phyloP scores from a whole-genome alignment of 2,888 invertebrate genomes.

The Hecatera dysodea region DNA sequence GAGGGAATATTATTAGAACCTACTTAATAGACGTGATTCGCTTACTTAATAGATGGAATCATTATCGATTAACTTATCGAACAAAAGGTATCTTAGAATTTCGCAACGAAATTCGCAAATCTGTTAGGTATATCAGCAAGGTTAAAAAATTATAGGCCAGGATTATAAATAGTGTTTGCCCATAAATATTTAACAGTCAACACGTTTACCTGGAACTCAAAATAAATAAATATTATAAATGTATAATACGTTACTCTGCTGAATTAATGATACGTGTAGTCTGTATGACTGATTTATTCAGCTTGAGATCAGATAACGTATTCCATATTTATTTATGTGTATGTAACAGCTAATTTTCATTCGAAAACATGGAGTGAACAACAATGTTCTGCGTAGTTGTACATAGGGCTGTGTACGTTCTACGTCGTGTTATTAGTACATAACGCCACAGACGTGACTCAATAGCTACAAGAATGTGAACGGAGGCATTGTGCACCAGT shows the following conservation, averaged over 20 bases:
- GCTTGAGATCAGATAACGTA: conserved; percentile 48
- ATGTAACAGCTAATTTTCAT: conserved; percentile 55
- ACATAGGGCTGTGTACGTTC: conserved; percentile 51
- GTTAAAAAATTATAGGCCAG: conserved; percentile 14
- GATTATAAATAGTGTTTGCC: conserved; percentile 16
- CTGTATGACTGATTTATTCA: conserved; percentile 51
- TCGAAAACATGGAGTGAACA: conserved; percentile 38
- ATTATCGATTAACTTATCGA: not conserved
- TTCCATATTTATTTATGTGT: conserved; percentile 46
- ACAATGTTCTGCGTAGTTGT: conserved; percentile 59
- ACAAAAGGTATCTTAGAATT: conserved; percentile 10
- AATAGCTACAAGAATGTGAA: conserved; percentile 75
- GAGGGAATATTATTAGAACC: conserved; percentile 18
- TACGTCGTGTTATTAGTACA: conserved; percentile 70
- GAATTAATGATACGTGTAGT: conserved; percentile 52
- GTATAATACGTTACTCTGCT: conserved; percentile 26
- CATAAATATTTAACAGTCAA: conserved; percentile 57
- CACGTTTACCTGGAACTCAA: conserved; percentile 54
- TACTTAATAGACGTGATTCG: conserved; percentile 42
- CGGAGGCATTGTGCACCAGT: conserved; percentile 82
- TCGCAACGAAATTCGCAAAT: conserved; percentile 4
- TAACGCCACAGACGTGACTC: conserved; percentile 77
- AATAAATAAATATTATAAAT: conserved; percentile 53
- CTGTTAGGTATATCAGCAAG: not conserved
- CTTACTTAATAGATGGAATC: conserved; percentile 40